These are phyloP conservation scores for Nomada flava DNA, from an alignment of 2,888 invertebrate genomes.

Conservation along the genomic window DNA sequence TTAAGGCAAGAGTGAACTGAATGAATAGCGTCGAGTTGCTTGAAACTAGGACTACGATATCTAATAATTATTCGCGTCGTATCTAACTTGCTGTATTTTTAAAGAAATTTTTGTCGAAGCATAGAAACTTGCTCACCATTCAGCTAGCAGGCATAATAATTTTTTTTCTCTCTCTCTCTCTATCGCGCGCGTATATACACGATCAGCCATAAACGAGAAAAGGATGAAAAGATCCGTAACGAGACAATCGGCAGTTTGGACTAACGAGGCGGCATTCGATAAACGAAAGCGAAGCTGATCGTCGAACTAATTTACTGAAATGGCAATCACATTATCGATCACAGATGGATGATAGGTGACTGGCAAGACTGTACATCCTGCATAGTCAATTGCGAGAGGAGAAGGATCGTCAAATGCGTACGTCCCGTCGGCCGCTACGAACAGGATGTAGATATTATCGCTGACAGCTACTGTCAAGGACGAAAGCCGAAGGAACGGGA, in stretches of 20 bases:
- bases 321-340: constrained; percentile 19
- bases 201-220: no score
- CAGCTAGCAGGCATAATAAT: no score
- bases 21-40: not conserved
- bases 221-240: not conserved
- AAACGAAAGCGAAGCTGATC: not conserved
- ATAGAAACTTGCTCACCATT: no score
- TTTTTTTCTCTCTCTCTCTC: no score
- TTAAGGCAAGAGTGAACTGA: not conserved
- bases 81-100: no score
- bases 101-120: no score
- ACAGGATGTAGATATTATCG: constrained; percentile 78
- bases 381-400: constrained; percentile 71
- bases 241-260: not conserved
- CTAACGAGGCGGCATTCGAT: not conserved
- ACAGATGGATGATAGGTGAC: constrained; percentile 82
- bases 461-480: constrained; percentile 77
- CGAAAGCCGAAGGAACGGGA: constrained; percentile 78
- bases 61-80: not conserved
- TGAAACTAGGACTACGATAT: not conserved
- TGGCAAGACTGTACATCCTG: constrained; percentile 80
- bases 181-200: no score
- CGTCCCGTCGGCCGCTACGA: constrained; percentile 80
- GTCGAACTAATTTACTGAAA: constrained; percentile 13
- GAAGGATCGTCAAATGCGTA: constrained; percentile 78